Conservation (phyloP, 2,113 vertebrate genomes). For the Pedetes capensis region DNA sequence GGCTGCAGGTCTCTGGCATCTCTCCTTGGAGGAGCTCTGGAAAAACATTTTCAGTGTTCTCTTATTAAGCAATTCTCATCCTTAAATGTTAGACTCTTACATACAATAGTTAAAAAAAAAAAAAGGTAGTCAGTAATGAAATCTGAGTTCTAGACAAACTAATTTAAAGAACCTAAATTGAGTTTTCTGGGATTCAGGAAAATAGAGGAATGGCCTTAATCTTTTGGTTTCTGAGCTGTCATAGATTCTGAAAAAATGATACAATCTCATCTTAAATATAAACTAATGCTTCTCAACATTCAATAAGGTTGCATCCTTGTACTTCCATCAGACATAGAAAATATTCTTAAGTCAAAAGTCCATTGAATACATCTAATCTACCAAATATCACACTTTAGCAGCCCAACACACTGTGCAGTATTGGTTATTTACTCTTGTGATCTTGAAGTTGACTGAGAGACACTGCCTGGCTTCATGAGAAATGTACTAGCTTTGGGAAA, state of each 20-base stretch:
- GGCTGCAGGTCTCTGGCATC: too few relatives aligned
- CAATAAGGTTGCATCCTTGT: not conserved
- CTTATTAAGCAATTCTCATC: not conserved
- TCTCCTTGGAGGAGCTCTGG: rapidly evolving
- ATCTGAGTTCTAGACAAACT: not conserved
- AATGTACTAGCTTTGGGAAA: not conserved
- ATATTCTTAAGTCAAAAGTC: not conserved
- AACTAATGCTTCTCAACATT: not conserved
- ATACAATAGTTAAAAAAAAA: not conserved
- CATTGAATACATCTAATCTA: not conserved
- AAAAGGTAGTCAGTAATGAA: not conserved
- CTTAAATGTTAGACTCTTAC: not conserved
- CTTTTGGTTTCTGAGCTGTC: not conserved
- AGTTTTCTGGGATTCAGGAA: not conserved
- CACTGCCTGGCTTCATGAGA: too few relatives aligned
- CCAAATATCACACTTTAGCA: not conserved
- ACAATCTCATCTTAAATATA: not conserved
- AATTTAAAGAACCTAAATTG: not conserved
- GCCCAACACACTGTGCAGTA: not conserved
- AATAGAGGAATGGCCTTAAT: not conserved
- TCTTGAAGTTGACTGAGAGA: not conserved
- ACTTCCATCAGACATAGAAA: not conserved
- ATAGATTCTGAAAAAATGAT: not conserved
- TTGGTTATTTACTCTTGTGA: not conserved
- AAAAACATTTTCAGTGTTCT: not conserved